phyloP scores from a whole-genome alignment of 2,113 vertebrate species.

The Urocolius indicus region DNA sequence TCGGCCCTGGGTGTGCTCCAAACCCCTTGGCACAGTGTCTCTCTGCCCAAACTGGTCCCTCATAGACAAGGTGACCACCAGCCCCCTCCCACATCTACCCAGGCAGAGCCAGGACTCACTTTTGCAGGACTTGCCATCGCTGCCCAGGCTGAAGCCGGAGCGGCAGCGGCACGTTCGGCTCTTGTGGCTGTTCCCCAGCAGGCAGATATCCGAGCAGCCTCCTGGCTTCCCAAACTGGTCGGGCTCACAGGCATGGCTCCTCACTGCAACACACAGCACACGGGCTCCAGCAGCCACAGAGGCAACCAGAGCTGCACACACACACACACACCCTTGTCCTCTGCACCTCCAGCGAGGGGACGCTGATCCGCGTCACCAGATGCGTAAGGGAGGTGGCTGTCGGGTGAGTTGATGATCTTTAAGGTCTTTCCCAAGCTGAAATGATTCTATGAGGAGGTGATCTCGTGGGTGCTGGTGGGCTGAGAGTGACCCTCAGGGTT shows the following conservation, averaged over 20 bases:
- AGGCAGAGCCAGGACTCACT: constrained; percentile 77
- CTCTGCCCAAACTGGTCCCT: not conserved
- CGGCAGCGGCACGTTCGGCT: constrained; percentile 93
- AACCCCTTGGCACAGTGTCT: accelerated
- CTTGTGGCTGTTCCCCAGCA: constrained; percentile 96
- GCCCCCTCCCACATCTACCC: accelerated
- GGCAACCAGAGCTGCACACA: not conserved
- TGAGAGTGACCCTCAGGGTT: accelerated
- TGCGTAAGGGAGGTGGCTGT: too few species aligned
- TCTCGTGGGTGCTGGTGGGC: not conserved
- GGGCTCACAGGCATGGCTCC: constrained; percentile 91
- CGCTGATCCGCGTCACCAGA: too few species aligned
- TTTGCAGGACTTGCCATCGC: constrained; percentile 95
- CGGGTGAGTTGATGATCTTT: too few species aligned
- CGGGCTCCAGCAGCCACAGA: accelerated
- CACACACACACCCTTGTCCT: too few species aligned
- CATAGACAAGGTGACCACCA: too few species aligned
- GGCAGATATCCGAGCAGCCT: constrained; percentile 95
- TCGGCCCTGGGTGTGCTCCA: not conserved
- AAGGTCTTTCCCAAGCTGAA: too few species aligned
- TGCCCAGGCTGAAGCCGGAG: constrained; percentile 94
- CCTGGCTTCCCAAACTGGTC: constrained; percentile 93
- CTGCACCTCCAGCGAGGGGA: too few species aligned
- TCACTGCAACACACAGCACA: constrained; percentile 67
- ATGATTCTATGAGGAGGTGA: accelerated